Conservation (phyloP, 2,888 invertebrate genomes). For the Athrips mouffetella region DNA sequence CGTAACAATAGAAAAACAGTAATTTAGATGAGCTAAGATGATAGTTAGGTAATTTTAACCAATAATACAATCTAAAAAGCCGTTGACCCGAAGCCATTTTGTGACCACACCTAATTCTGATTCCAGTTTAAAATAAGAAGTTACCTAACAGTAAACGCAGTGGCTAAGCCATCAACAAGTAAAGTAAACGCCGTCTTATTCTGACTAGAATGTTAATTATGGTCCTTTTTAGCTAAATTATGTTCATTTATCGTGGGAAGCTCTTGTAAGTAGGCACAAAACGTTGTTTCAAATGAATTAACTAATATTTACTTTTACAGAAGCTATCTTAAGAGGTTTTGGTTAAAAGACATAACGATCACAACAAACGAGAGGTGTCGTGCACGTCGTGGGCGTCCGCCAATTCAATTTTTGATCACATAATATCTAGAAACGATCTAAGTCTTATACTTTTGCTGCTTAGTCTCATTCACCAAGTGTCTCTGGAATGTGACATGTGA, state of each 20-base stretch:
- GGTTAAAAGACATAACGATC: too few relatives aligned
- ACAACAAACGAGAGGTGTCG: too few relatives aligned
- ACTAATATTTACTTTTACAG: too few relatives aligned
- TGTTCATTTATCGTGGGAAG: background rate
- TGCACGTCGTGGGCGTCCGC: too few relatives aligned
- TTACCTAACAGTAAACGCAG: conserved; percentile 36
- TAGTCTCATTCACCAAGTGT: too few relatives aligned
- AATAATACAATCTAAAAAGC: conserved; percentile 18
- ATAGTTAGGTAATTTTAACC: conserved; percentile 7
- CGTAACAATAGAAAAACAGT: conserved; percentile 5
- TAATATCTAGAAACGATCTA: too few relatives aligned
- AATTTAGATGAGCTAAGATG: conserved; percentile 14
- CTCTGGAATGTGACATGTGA: too few relatives aligned
- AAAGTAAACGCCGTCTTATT: conserved; percentile 8
- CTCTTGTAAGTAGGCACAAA: too few relatives aligned
- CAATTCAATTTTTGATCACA: too few relatives aligned
- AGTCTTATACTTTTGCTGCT: too few relatives aligned
- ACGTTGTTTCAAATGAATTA: too few relatives aligned
- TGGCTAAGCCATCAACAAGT: conserved; percentile 49
- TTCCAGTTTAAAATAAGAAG: conserved; percentile 42
- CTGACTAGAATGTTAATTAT: conserved; percentile 3
- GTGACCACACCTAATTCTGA: conserved; percentile 38
- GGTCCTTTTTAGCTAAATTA: background rate
- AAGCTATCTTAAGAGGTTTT: too few relatives aligned
- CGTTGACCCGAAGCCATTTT: conserved; percentile 37